Base-by-base conservation (phyloP, 2,113 vertebrate species). In the Corythornis madagascariensis region DNA sequence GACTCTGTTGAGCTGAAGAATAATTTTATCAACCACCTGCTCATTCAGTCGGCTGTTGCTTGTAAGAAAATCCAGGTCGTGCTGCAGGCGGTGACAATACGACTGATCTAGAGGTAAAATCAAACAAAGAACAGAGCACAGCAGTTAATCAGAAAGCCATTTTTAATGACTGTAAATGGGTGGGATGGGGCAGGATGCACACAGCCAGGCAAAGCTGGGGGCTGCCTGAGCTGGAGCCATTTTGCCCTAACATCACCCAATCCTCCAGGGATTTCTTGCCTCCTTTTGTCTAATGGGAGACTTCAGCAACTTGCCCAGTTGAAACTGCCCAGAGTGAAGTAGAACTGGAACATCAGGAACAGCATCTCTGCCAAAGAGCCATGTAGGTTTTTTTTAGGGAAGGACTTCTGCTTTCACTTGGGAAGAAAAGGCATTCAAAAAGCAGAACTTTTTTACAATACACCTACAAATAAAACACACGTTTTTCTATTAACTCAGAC, bases 1-100 rank as follows among this genome's bases (percentile, higher is more conserved):
- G 97, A 99, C 99, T 90, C 99, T 98, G 94, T 99, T 99, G 55
- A 99, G 98, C 97, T 99, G 99, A 66, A 99, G 98, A 83, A 99
- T 97, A 56, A 99, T 97, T 97, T 98, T 99, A 95, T 99, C 99
- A 63, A 99, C 97, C 86, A 98, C 97, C 76, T 99, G 98, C 16
- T 99, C 99, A 56, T 98, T 98, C 94, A 99, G 94, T 72, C 97
- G 96, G 31, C 96, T 97, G 3, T 97, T 98, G 70, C 96, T 96
- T 28, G 92, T 98, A 70, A 99, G 98, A 96, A 98, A 99, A 72
- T 96, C 94, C 10, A 95, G 96, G 97, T 99, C 99, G 88, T 98
- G 98, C 25, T 94, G 96, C 92, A 99, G 97, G 91, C 99, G 99
- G 33, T 98, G 98, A 31, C 90, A 97, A 82, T 98, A 99, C 6